Conservation (phyloP, 1,140 invertebrate genomes). For the Argopecten irradians region DNA sequence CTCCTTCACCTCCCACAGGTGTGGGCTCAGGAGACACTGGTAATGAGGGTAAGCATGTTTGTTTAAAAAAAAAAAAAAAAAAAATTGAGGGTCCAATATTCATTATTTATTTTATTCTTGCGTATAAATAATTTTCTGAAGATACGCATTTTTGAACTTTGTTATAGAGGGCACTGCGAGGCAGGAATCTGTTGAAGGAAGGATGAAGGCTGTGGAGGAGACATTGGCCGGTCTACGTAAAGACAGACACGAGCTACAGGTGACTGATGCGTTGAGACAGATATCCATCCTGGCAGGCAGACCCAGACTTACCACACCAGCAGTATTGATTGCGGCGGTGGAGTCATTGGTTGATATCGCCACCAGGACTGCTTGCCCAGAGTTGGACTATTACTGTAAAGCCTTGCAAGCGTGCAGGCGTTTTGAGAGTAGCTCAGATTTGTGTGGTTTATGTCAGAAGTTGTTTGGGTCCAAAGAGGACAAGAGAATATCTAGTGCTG, state of each 20-base stretch:
- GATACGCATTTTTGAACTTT: no score
- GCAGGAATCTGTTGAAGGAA: not conserved
- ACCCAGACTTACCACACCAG: conserved; percentile 29
- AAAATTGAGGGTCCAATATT: no score
- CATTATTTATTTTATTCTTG: no score
- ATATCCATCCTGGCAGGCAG: conserved; percentile 25
- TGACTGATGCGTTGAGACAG: conserved; percentile 31
- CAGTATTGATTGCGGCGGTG: conserved; percentile 35
- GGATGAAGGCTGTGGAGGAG: conserved; percentile 11
- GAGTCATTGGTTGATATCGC: conserved; percentile 36
- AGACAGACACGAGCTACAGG: not conserved
- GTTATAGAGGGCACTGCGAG: no score
- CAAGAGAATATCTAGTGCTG: conserved; percentile 27
- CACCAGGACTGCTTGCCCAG: not conserved
- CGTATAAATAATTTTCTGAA: no score
- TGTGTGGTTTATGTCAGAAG: conserved; percentile 19
- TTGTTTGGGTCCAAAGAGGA: conserved; percentile 40
- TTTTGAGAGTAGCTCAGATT: conserved; percentile 40
- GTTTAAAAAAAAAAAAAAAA: no score
- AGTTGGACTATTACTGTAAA: conserved; percentile 20
- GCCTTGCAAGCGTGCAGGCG: conserved; percentile 30
- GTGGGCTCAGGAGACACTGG: no score
- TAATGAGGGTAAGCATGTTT: no score
- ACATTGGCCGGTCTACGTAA: conserved; percentile 1
- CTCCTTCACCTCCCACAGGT: no score